Conservation (phyloP, 2,797 vertebrate genomes). For the Rousettus madagascariensis region DNA sequence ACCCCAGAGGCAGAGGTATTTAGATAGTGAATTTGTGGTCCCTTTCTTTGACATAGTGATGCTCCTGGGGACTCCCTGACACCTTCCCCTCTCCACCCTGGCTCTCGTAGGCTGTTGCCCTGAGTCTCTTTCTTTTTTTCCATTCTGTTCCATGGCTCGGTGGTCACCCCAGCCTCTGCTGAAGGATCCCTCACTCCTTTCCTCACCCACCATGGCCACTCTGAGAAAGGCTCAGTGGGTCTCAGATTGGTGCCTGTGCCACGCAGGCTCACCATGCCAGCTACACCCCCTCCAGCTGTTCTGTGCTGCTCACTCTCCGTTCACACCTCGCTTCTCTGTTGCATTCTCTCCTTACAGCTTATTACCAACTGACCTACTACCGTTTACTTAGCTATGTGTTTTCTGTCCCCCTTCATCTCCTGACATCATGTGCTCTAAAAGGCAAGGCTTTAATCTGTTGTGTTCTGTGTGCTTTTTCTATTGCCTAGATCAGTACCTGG, state of each 20-base stretch:
- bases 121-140: neutral
- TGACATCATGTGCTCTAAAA: neutral
- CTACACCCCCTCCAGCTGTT: accelerated
- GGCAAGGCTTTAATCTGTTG: neutral
- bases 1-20: neutral
- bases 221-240: neutral
- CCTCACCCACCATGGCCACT: accelerated
- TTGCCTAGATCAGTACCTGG: neutral
- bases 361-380: neutral
- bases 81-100: neutral
- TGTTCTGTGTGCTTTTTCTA: neutral
- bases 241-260: neutral
- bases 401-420: neutral
- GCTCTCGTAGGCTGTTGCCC: neutral
- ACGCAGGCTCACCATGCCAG: neutral
- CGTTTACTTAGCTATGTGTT: slow-evolving; percentile 1
- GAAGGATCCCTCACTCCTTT: neutral
- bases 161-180: neutral
- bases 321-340: neutral
- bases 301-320: neutral
- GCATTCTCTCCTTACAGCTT: neutral
- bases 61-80: neutral
- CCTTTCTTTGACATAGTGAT: neutral
- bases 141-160: neutral
- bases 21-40: neutral